Evolutionary conservation across 2,113 vertebrate genomes (phyloP).

Genomic region (Albula glossodonta): DNA sequence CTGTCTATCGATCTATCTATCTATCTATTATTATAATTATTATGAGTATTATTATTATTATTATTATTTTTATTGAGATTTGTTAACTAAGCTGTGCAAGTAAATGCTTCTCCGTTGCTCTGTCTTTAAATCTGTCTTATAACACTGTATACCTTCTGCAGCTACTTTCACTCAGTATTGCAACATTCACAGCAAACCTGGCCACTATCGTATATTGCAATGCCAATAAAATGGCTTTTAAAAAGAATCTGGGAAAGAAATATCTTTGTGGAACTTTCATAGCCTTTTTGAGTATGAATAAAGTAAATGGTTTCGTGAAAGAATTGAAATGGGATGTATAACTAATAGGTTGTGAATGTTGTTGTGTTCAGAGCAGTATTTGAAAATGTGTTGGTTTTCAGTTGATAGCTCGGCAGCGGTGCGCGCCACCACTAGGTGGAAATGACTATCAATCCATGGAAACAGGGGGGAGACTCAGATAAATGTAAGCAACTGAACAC

Average conservation of each 20-base stretch:
- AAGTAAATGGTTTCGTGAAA: neutral
- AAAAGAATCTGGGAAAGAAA: neutral
- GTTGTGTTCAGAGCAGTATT: neutral
- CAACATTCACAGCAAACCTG: neutral
- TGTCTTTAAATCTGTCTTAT: neutral
- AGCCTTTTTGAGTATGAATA: neutral
- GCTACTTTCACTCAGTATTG: neutral
- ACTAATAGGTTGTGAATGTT: slow-evolving; percentile 3
- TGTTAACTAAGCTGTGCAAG: neutral
- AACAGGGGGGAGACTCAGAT: neutral
- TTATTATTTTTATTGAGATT: neutral
- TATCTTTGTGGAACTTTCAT: neutral
- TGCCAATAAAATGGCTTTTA: neutral
- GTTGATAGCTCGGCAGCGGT: neutral
- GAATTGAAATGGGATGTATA: neutral
- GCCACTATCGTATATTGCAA: neutral
- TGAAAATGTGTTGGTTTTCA: neutral
- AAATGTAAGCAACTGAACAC: slow-evolving; percentile 46
- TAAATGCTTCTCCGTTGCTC: neutral
- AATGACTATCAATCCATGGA: neutral
- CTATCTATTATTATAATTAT: neutral
- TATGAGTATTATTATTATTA: slow-evolving; percentile 9
- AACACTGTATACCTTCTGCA: neutral
- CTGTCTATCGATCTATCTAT: slow-evolving; percentile 25
- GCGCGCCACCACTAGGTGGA: neutral